These are phyloP conservation scores for Heliconius ethilla DNA, from an alignment of 2,888 invertebrate genomes.

Conservation along the genomic window DNA sequence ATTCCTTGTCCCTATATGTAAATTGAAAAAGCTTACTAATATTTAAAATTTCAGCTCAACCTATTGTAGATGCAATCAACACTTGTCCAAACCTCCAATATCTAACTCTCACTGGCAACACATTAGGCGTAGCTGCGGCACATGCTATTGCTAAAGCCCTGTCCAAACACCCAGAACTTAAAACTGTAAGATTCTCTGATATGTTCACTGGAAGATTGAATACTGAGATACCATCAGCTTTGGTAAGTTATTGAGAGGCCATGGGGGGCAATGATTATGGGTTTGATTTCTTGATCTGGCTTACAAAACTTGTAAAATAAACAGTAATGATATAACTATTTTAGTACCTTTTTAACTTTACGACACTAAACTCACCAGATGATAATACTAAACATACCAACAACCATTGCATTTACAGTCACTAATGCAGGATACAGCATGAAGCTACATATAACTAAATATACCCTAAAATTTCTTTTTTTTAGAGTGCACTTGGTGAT, in stretches of 20 bases:
- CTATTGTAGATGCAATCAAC: slow-evolving; percentile 89
- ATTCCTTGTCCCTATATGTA: too few species aligned
- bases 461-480: not conserved
- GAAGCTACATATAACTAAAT: not conserved
- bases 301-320: too few species aligned
- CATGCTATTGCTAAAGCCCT: slow-evolving; percentile 91
- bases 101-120: slow-evolving; percentile 95
- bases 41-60: slow-evolving; percentile 79
- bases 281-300: too few species aligned
- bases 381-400: too few species aligned
- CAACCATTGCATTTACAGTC: too few species aligned
- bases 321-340: too few species aligned
- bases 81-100: slow-evolving; percentile 85
- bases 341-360: too few species aligned
- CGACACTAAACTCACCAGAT: too few species aligned
- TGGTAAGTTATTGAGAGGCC: slow-evolving; percentile 78
- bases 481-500: slow-evolving; percentile 84
- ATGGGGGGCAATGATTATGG: too few species aligned
- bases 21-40: not conserved
- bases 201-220: slow-evolving; percentile 98
- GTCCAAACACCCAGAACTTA: slow-evolving; percentile 88
- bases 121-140: slow-evolving; percentile 94
- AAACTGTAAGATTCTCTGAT: slow-evolving; percentile 95
- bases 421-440: too few species aligned
- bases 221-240: slow-evolving; percentile 95